Percentiles rank a stretch among this genome's conserved stretches.
Evolutionary conservation across 2,888 invertebrate genomes (phyloP).

Genomic region (Pyralis farinalis): DNA sequence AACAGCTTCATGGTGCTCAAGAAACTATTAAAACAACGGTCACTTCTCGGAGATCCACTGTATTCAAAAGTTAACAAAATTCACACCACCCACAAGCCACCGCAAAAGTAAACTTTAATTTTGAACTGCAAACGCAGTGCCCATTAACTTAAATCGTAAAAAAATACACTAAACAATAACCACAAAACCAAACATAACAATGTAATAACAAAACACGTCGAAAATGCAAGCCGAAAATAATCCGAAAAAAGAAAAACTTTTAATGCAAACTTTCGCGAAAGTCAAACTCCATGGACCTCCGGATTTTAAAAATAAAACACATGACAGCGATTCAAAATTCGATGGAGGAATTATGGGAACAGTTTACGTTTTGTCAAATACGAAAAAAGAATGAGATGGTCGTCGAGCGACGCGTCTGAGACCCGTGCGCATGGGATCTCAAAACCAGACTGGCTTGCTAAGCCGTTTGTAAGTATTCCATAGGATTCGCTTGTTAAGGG

Average conservation of each 20-base stretch:
- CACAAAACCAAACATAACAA: conserved; percentile 53
- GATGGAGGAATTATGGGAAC: conserved; percentile 27
- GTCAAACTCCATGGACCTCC: conserved; percentile 34
- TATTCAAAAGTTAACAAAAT: conserved; percentile 32
- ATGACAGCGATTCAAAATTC: conserved; percentile 26
- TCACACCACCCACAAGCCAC: conserved; percentile 50
- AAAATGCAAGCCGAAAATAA: conserved; percentile 33
- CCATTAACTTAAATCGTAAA: conserved; percentile 26
- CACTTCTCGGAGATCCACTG: conserved; percentile 41
- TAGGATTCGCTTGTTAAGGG: conserved; percentile 75
- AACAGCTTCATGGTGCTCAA: conserved; percentile 62
- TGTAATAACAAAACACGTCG: conserved; percentile 49
- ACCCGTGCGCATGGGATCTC: conserved; percentile 70
- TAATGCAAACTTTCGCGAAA: conserved; percentile 53
- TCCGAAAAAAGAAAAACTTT: conserved; percentile 43
- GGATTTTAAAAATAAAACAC: conserved; percentile 40
- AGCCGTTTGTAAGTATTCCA: conserved; percentile 76
- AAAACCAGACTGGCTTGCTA: conserved; percentile 77
- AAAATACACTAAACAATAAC: conserved; percentile 48
- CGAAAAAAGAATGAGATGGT: conserved; percentile 52
- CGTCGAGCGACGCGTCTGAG: conserved; percentile 50
- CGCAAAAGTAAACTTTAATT: conserved; percentile 33
- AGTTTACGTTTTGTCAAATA: conserved; percentile 45
- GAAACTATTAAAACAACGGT: conserved; percentile 35
- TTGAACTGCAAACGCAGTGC: conserved; percentile 34